phyloP scores from a whole-genome alignment of 2,888 invertebrate species.

The Drosophila nr. perissopoda region DNA sequence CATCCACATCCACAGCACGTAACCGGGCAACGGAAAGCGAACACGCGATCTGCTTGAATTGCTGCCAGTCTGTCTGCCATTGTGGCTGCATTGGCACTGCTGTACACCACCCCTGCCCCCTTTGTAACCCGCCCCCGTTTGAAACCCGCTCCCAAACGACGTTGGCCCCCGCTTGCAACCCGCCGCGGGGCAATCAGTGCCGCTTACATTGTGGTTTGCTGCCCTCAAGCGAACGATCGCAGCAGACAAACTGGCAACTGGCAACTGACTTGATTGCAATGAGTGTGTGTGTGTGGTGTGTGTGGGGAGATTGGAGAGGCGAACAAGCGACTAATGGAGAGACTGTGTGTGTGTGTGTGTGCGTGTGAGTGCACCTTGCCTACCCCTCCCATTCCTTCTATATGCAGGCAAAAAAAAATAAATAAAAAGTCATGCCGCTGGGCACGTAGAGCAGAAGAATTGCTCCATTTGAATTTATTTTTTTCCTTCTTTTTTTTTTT shows the following conservation, averaged over 20 bases:
- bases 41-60: slow-evolving; percentile 69
- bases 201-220: slow-evolving; percentile 57
- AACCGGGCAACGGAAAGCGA: slow-evolving; percentile 61
- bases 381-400: background rate
- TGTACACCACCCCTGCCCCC: background rate
- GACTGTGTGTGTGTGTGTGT: slow-evolving; percentile 28
- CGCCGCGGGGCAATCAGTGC: slow-evolving; percentile 46
- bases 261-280: slow-evolving; percentile 73
- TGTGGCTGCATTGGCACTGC: slow-evolving; percentile 42
- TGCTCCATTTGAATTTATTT: slow-evolving; percentile 23
- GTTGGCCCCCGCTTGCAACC: slow-evolving; percentile 18
- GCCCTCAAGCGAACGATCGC: slow-evolving; percentile 59
- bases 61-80: slow-evolving; percentile 78
- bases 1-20: slow-evolving; percentile 40
- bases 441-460: slow-evolving; percentile 44
- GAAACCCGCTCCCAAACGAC: slow-evolving; percentile 36
- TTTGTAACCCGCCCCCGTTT: background rate
- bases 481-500: slow-evolving; percentile 24
- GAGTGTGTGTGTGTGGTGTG: slow-evolving; percentile 23
- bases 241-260: slow-evolving; percentile 75
- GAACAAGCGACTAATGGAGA: slow-evolving; percentile 63
- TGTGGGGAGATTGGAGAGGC: slow-evolving; percentile 2
- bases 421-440: slow-evolving; percentile 37
- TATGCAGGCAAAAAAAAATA: background rate
- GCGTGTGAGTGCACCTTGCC: slow-evolving; percentile 39